phyloP scores from a whole-genome alignment of 2,113 vertebrate genomes.

The Mormoops blainvillei region DNA sequence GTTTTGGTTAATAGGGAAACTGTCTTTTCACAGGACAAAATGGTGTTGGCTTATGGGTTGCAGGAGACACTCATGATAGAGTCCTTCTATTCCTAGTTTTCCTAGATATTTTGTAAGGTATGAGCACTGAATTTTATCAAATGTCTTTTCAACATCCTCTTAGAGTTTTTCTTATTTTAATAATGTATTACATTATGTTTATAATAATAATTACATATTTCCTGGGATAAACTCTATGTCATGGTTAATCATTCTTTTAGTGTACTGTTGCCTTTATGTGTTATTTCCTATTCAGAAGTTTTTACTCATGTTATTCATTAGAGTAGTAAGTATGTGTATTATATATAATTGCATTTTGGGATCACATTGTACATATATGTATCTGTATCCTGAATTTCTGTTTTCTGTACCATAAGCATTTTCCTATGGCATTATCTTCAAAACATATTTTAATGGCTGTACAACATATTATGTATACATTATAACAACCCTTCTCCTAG shows the following conservation, averaged over 20 bases:
- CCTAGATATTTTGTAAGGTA: neutral
- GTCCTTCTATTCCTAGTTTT: neutral
- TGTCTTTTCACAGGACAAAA: neutral
- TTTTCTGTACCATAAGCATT: neutral
- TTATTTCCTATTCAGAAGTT: neutral
- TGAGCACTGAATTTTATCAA: neutral
- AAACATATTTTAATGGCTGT: neutral
- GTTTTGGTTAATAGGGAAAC: neutral
- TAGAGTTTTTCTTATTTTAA: neutral
- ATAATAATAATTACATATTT: neutral
- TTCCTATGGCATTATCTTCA: neutral
- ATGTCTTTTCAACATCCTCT: neutral
- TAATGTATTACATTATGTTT: neutral
- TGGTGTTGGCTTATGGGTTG: neutral
- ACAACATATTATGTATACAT: neutral
- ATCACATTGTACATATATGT: neutral
- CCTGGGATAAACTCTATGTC: neutral
- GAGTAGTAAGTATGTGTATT: neutral
- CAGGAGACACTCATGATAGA: neutral
- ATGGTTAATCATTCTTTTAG: neutral
- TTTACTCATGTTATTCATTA: neutral
- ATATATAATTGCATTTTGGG: neutral
- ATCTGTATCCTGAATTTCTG: neutral
- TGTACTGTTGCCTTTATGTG: neutral
- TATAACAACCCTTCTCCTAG: neutral